phyloP scores from a whole-genome alignment of 2,888 invertebrate genomes.

The Magallana nippona region DNA sequence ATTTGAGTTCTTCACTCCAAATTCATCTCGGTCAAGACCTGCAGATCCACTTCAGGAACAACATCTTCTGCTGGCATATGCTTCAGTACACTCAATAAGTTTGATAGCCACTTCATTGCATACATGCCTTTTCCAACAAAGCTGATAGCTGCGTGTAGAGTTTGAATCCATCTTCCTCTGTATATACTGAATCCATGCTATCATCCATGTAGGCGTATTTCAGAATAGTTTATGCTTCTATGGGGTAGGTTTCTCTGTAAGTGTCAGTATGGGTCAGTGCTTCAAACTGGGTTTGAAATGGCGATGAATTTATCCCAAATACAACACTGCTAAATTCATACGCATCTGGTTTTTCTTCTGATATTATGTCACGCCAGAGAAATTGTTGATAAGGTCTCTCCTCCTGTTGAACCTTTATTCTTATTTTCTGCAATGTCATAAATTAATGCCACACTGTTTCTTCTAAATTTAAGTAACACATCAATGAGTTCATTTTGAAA shows the following conservation, averaged over 20 bases:
- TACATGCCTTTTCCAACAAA: too few relatives aligned
- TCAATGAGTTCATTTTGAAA: constrained; percentile 57
- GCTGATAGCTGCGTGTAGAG: too few relatives aligned
- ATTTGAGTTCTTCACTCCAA: not conserved
- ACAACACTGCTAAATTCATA: constrained; percentile 53
- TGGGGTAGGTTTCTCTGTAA: too few relatives aligned
- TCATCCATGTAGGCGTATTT: too few relatives aligned
- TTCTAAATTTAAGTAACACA: constrained; percentile 54
- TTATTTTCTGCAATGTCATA: constrained; percentile 56
- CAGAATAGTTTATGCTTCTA: too few relatives aligned
- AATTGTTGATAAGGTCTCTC: constrained; percentile 49
- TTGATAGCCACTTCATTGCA: too few relatives aligned
- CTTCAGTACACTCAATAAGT: constrained; percentile 54
- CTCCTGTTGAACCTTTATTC: constrained; percentile 22
- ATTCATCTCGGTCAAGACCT: too few relatives aligned
- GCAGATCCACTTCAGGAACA: too few relatives aligned
- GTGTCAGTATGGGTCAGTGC: not conserved
- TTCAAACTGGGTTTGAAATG: constrained; percentile 57
- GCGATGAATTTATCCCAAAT: constrained; percentile 60
- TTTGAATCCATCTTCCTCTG: too few relatives aligned
- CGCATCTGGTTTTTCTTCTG: not conserved
- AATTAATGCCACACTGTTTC: constrained; percentile 46
- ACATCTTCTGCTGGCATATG: constrained; percentile 48
- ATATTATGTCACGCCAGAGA: constrained; percentile 4
- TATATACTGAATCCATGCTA: too few relatives aligned